A percentile compares a stretch with the other conserved stretches of the same genome.
Conservation (phyloP, 2,797 vertebrate species). For the Leptodactylus fallax region DNA sequence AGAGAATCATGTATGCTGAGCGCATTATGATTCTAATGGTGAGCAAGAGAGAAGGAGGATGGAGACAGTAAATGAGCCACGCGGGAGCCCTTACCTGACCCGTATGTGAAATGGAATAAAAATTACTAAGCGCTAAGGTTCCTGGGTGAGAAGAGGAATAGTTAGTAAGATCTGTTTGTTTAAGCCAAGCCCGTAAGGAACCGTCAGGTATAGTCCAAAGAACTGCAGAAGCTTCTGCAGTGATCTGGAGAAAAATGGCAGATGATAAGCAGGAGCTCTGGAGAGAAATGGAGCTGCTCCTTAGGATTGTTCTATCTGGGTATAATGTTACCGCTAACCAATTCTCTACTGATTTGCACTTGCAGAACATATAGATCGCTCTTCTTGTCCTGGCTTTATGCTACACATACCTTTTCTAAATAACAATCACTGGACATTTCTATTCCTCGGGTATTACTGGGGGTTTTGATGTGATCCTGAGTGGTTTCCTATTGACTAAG, state of each 20-base stretch:
- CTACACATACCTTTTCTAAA: conserved; percentile 6
- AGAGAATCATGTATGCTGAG: conserved; percentile 39
- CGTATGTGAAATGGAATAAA: conserved; percentile 51
- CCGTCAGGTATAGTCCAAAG: conserved; percentile 26
- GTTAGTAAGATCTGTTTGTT: conserved; percentile 42
- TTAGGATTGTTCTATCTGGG: no score
- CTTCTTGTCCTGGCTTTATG: neutral
- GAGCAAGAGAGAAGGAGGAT: conserved; percentile 28
- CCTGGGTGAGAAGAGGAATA: conserved; percentile 50
- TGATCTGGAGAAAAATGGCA: neutral
- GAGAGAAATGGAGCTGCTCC: neutral
- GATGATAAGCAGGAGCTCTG: neutral
- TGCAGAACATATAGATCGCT: neutral
- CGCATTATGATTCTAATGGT: conserved; percentile 51
- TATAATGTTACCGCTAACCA: neutral
- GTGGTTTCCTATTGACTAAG: conserved; percentile 28
- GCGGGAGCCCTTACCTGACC: conserved; percentile 54
- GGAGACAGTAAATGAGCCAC: conserved; percentile 45
- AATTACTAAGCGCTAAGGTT: conserved; percentile 23
- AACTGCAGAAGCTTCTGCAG: neutral
- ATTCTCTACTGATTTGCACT: conserved; percentile 24
- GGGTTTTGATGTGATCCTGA: conserved; percentile 30
- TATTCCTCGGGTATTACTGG: neutral
- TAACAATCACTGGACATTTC: conserved; percentile 9
- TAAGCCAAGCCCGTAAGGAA: conserved; percentile 42